Evolutionary conservation across 1,140 invertebrate genomes (phyloP), one percentile per base, ranked within the genome.

Genomic region (Neodiprion virginianus): DNA sequence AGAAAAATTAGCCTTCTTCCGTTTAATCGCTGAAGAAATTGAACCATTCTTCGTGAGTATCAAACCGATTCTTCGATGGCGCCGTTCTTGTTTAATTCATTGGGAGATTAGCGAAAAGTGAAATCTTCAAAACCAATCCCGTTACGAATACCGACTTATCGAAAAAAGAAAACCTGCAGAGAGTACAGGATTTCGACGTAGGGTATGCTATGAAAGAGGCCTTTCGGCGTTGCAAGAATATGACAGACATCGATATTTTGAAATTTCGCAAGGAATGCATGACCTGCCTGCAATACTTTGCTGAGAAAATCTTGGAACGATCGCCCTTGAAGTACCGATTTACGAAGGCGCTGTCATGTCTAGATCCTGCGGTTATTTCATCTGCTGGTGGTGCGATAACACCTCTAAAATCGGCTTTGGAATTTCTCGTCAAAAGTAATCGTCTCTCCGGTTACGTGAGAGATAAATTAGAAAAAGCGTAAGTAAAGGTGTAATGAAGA

Each of bases 11-110:
- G 69, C 66, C 48, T 73, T 79, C 50, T 77, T 79, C 68, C 61
- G 71, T 49, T 78, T 40, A 65, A 23, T 79, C 11, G 75, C 77
- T 50, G 21, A 48, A 47, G 73, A 81, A 67, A 53, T 76, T 8
- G 74, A 81, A 76, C 74, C 76, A 40, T 79, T 80, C 66, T 79
- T 48, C 61, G 71, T 21, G 67, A 77, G 61, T 79, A 76, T 69
- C 76, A 79, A 50, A 72, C 75, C 40, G 75, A 81, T 67, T 71
- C 67, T 48, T 77, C 74, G 48, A 17, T 17, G 17, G 17, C 17
- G 17, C 75, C 74, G 17, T 74, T 79, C 68, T 47, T 79, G 21
- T 69, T 77, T 50, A 66, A 73, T 23, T 65, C 73, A 70, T 74
- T 48, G 66, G 47, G 65, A 72, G 69, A 67, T 74, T 75, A 71